Evolutionary conservation across 2,113 vertebrate species (phyloP).

Genomic region (Protomyctophum bolini): DNA sequence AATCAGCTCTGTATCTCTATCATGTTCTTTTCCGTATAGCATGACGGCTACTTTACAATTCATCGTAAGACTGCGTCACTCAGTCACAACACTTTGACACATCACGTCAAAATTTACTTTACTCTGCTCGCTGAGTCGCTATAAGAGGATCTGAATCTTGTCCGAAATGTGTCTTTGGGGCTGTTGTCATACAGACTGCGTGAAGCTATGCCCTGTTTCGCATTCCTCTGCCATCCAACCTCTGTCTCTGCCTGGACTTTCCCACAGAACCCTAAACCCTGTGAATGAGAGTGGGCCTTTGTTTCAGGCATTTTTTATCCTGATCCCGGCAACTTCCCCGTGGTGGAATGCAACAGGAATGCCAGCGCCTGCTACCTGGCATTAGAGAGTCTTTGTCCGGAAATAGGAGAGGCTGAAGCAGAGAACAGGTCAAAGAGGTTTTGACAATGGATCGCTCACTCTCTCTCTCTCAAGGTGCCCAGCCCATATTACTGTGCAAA

Average conservation of each 20-base stretch:
- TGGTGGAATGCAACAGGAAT: slow-evolving; percentile 79
- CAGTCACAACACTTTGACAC: no score
- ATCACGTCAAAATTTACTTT: no score
- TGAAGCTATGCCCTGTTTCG: slow-evolving; percentile 63
- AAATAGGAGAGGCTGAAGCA: slow-evolving; percentile 73
- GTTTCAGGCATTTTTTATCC: slow-evolving; percentile 77
- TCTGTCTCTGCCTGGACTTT: slow-evolving; percentile 73
- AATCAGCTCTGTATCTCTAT: slow-evolving; percentile 10
- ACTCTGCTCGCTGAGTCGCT: slow-evolving; percentile 37
- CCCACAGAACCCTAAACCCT: slow-evolving; percentile 79
- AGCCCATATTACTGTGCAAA: slow-evolving; percentile 36
- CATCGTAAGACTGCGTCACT: no score
- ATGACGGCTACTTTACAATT: not conserved
- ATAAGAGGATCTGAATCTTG: slow-evolving; percentile 67
- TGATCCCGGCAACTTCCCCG: slow-evolving; percentile 77
- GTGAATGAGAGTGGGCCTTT: slow-evolving; percentile 78
- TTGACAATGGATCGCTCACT: slow-evolving; percentile 63
- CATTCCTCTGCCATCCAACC: slow-evolving; percentile 77
- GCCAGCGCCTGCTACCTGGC: slow-evolving; percentile 78
- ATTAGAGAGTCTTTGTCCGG: slow-evolving; percentile 76
- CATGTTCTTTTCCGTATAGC: slow-evolving; percentile 46
- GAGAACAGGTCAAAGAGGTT: slow-evolving; percentile 70
- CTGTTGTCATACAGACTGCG: slow-evolving; percentile 64
- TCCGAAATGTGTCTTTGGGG: slow-evolving; percentile 58
- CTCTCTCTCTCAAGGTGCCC: slow-evolving; percentile 61